These are phyloP conservation scores for Operophtera brumata DNA, from an alignment of 2,888 invertebrate genomes.

Conservation along the genomic window DNA sequence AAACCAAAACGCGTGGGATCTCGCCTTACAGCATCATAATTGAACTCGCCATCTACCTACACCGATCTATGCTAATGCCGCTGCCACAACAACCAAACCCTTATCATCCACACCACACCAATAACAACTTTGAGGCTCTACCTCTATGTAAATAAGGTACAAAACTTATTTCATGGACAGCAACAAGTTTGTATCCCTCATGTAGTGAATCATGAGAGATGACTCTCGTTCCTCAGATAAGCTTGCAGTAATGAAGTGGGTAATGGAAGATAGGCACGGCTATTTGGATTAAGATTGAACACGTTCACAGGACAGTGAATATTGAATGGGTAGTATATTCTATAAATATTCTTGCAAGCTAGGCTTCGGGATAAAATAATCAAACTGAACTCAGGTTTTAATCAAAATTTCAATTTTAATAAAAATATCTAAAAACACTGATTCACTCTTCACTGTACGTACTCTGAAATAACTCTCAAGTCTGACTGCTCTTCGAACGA, in stretches of 20 bases:
- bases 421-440: too few species aligned
- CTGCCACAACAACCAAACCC: slow-evolving; percentile 36
- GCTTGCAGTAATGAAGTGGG: slow-evolving; percentile 26
- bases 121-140: slow-evolving; percentile 9
- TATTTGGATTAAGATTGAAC: slow-evolving; percentile 11
- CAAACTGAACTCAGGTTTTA: too few species aligned
- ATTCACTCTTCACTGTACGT: too few species aligned
- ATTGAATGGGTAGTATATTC: background rate
- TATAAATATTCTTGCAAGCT: too few species aligned
- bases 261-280: slow-evolving; percentile 18
- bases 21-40: slow-evolving; percentile 53
- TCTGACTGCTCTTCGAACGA: too few species aligned
- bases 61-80: slow-evolving; percentile 59
- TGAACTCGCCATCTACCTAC: slow-evolving; percentile 59
- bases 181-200: slow-evolving; percentile 22
- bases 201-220: slow-evolving; percentile 32
- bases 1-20: slow-evolving; percentile 45
- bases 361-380: too few species aligned
- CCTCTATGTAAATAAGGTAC: slow-evolving; percentile 8
- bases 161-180: slow-evolving; percentile 4
- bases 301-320: background rate
- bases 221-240: slow-evolving; percentile 28
- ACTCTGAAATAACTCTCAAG: too few species aligned
- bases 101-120: slow-evolving; percentile 15
- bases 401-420: too few species aligned